Percentiles rank a stretch among this genome's conserved stretches.
Evolutionary conservation across 2,113 vertebrate species (phyloP).

Genomic region (Puntigrus tetrazona): DNA sequence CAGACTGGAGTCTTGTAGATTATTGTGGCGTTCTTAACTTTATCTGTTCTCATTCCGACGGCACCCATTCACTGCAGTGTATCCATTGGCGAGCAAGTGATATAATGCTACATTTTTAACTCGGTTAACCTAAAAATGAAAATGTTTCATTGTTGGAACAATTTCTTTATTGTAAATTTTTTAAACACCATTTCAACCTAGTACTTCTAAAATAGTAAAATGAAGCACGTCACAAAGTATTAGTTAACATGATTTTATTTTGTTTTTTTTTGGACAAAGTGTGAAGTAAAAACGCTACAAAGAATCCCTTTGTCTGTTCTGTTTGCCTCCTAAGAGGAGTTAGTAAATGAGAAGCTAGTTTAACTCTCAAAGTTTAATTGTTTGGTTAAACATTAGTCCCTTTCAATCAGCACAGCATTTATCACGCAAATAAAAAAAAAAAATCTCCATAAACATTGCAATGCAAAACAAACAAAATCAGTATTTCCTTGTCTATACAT

Average conservation of each 20-base stretch:
- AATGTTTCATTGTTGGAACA: no score
- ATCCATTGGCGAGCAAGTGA: neutral
- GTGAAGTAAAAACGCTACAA: constrained; percentile 51
- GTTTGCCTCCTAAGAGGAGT: constrained; percentile 1
- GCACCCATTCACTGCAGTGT: neutral
- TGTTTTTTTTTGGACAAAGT: constrained; percentile 44
- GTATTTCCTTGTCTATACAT: constrained; percentile 17
- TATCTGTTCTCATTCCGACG: neutral
- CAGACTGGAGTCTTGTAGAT: no score
- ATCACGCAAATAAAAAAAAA: constrained; percentile 7
- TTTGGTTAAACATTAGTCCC: constrained; percentile 39
- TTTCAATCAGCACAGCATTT: constrained; percentile 29
- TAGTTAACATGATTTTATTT: constrained; percentile 48
- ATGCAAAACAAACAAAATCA: neutral
- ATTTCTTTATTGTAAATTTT: no score
- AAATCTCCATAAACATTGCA: neutral
- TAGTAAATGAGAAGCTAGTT: constrained; percentile 15
- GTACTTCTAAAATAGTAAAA: neutral
- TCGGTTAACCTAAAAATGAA: no score
- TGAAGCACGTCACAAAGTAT: neutral
- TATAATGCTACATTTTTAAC: neutral
- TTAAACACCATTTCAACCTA: neutral
- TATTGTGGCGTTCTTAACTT: neutral
- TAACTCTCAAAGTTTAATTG: neutral
- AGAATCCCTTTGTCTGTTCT: constrained; percentile 32